Conservation (phyloP, 2,888 invertebrate genomes). For the Napeogenes sylphis region DNA sequence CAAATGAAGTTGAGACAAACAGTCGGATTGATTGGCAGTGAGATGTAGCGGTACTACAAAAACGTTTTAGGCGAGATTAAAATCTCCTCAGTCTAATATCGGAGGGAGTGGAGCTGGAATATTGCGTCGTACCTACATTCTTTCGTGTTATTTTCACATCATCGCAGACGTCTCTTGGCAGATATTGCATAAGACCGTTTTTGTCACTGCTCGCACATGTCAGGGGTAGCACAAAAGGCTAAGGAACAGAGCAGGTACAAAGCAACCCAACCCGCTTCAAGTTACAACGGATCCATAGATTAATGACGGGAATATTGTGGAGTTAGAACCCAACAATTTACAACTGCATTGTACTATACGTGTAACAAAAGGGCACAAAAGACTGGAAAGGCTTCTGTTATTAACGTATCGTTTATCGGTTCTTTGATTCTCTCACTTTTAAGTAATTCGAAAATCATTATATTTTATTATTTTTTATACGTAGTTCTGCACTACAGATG, state of each 20-base stretch:
- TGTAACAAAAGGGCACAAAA: slow-evolving; percentile 68
- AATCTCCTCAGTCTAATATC: slow-evolving; percentile 39
- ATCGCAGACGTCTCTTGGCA: slow-evolving; percentile 53
- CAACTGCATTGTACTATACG: slow-evolving; percentile 69
- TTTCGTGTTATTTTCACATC: slow-evolving; percentile 66
- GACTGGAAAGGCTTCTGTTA: slow-evolving; percentile 74
- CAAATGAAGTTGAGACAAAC: slow-evolving; percentile 44
- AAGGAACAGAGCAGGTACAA: slow-evolving; percentile 68
- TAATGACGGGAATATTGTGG: slow-evolving; percentile 74
- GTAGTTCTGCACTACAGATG: slow-evolving; percentile 58
- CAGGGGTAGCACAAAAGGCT: slow-evolving; percentile 63
- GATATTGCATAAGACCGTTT: slow-evolving; percentile 73
- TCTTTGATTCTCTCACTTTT: slow-evolving; percentile 68
- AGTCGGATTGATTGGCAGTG: slow-evolving; percentile 46
- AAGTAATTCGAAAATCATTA: slow-evolving; percentile 68
- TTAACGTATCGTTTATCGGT: slow-evolving; percentile 72
- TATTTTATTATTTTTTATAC: slow-evolving; percentile 48
- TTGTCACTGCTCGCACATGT: slow-evolving; percentile 69
- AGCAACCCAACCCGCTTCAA: slow-evolving; percentile 66
- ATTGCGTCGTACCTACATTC: slow-evolving; percentile 56
- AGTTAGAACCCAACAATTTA: slow-evolving; percentile 77
- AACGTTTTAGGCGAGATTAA: slow-evolving; percentile 47
- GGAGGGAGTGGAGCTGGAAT: slow-evolving; percentile 44
- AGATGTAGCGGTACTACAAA: slow-evolving; percentile 40
- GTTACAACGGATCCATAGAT: slow-evolving; percentile 73